Percentiles rank a stretch among this genome's conserved stretches.
Conservation (phyloP, 2,797 vertebrate genomes). For the Orientallactaga sibirica region DNA sequence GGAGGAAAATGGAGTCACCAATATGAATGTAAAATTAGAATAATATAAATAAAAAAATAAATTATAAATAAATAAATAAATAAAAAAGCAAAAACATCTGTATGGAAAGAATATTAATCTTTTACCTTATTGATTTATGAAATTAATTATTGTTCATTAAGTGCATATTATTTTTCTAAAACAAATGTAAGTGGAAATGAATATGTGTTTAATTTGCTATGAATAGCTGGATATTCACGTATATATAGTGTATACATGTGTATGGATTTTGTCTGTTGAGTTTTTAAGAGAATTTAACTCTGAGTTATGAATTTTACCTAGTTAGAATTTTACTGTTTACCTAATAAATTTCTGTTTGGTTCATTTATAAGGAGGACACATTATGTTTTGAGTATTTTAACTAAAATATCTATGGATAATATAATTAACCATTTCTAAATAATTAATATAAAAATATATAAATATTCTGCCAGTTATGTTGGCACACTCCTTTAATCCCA, state of each 20-base stretch:
- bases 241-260: neutral
- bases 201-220: neutral
- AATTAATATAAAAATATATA: neutral
- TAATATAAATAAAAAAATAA: too few relatives aligned
- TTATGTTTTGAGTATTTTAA: neutral
- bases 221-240: neutral
- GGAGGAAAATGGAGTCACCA: too few relatives aligned
- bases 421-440: conserved; percentile 22
- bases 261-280: neutral
- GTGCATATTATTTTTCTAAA: neutral
- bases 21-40: too few relatives aligned
- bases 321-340: neutral
- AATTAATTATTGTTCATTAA: neutral
- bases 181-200: neutral
- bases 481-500: too few relatives aligned
- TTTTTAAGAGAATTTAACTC: neutral
- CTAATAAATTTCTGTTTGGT: neutral
- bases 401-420: neutral
- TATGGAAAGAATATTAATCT: neutral
- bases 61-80: neutral
- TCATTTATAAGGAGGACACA: neutral
- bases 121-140: neutral
- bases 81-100: neutral
- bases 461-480: too few relatives aligned
- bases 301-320: neutral